Evolutionary conservation across 2,888 invertebrate genomes (phyloP).

Genomic region (Pterostichus niger): DNA sequence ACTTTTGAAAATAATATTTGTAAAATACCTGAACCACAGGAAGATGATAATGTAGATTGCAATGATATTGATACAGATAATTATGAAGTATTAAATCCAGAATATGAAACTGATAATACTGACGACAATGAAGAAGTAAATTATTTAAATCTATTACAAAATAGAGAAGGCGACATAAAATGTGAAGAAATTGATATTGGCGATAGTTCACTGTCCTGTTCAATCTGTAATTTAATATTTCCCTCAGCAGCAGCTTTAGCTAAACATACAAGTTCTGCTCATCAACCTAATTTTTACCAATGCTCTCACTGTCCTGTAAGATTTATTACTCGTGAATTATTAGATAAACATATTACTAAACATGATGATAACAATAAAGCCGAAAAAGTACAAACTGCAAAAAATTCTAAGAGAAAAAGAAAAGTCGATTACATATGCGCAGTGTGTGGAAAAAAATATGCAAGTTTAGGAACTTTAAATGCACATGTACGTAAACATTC

Average conservation of each 20-base stretch:
- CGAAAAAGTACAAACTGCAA: not conserved
- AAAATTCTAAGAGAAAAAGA: slow-evolving; percentile 18
- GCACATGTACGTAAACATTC: slow-evolving; percentile 53
- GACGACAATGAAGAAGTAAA: slow-evolving; percentile 9
- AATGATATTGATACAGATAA: slow-evolving; percentile 5
- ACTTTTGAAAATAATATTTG: slow-evolving; percentile 5
- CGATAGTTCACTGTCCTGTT: slow-evolving; percentile 33
- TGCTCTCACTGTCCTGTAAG: slow-evolving; percentile 57
- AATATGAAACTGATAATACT: slow-evolving; percentile 26
- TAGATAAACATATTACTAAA: slow-evolving; percentile 53
- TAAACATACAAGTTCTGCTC: slow-evolving; percentile 47
- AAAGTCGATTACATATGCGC: slow-evolving; percentile 53
- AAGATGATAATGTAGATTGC: slow-evolving; percentile 1
- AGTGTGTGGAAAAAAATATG: slow-evolving; percentile 56
- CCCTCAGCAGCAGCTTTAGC: slow-evolving; percentile 32
- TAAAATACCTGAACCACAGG: slow-evolving; percentile 1
- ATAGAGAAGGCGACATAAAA: slow-evolving; percentile 39
- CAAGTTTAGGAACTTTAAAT: slow-evolving; percentile 6
- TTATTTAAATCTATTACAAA: slow-evolving; percentile 19
- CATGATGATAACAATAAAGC: slow-evolving; percentile 13
- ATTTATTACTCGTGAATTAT: slow-evolving; percentile 45
- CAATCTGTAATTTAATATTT: slow-evolving; percentile 53
- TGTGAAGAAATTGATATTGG: slow-evolving; percentile 49
- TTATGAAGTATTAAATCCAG: slow-evolving; percentile 39
- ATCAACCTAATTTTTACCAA: slow-evolving; percentile 58